Percentiles rank a stretch among this genome's conserved stretches.
These are phyloP conservation scores for Streblospio benedicti DNA, from an alignment of 1,140 invertebrate genomes.

Conservation along the genomic window DNA sequence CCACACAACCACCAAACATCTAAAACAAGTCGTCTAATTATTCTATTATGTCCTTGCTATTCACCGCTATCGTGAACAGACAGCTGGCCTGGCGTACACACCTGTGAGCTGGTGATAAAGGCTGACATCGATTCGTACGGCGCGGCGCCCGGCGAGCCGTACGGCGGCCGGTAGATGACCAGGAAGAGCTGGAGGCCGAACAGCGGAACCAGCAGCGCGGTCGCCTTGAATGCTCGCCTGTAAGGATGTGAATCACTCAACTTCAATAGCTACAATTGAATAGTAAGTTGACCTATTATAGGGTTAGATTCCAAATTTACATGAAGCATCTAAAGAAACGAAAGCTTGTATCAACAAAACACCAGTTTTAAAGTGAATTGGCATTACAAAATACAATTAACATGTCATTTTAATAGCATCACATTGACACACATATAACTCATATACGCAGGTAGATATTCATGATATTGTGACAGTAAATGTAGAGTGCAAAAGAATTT, in stretches of 20 bases:
- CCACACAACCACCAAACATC: not conserved
- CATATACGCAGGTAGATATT: too few relatives aligned
- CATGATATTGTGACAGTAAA: too few relatives aligned
- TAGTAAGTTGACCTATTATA: too few relatives aligned
- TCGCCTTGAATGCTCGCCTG: conserved; percentile 59
- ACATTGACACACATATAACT: too few relatives aligned
- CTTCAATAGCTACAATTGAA: too few relatives aligned
- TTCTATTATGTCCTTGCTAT: conserved; percentile 1
- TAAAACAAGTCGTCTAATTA: not conserved
- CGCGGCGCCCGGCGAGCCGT: not conserved
- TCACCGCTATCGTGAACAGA: conserved; percentile 17
- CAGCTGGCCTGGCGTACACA: conserved; percentile 19
- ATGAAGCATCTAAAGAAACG: too few relatives aligned
- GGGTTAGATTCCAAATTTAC: too few relatives aligned
- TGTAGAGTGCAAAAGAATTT: too few relatives aligned
- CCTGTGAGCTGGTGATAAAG: conserved; percentile 31
- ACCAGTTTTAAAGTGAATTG: too few relatives aligned
- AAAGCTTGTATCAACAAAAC: too few relatives aligned
- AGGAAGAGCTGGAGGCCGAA: conserved; percentile 66
- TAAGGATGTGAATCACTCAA: not conserved
- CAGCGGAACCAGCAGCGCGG: conserved; percentile 65
- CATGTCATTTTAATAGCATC: too few relatives aligned
- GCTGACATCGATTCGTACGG: conserved; percentile 24
- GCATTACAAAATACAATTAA: too few relatives aligned
- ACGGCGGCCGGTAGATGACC: conserved; percentile 61